Percentiles rank a stretch among this genome's conserved stretches.
Conservation (phyloP, 1,140 invertebrate genomes). For the Hycleus cichorii region DNA sequence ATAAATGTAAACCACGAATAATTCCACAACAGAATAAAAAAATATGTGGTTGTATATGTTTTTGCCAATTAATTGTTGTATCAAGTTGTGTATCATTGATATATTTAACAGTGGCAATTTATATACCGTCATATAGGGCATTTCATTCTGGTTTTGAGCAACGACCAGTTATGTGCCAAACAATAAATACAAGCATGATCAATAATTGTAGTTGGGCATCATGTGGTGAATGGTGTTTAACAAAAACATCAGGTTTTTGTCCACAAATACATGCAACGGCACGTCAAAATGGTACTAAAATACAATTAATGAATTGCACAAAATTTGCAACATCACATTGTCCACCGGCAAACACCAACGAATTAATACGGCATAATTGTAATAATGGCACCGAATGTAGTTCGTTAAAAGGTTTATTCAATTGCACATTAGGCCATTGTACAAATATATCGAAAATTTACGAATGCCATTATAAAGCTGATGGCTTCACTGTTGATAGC, state of each 20-base stretch:
- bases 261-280: constrained; percentile 82
- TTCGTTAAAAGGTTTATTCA: constrained; percentile 76
- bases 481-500: constrained; percentile 70
- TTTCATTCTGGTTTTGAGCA: constrained; percentile 74
- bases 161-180: constrained; percentile 82
- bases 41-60: constrained; percentile 84
- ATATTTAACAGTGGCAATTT: constrained; percentile 80
- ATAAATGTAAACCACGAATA: constrained; percentile 43
- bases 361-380: constrained; percentile 60
- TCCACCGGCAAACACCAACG: constrained; percentile 30
- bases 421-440: constrained; percentile 73
- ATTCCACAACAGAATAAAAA: constrained; percentile 78
- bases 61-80: constrained; percentile 84
- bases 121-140: constrained; percentile 76
- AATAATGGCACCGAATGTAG: constrained; percentile 81
- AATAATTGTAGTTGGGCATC: constrained; percentile 81
- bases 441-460: constrained; percentile 83
- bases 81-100: constrained; percentile 80
- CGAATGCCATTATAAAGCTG: constrained; percentile 74
- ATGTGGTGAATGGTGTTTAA: constrained; percentile 86
- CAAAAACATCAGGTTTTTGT: constrained; percentile 79
- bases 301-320: constrained; percentile 70
- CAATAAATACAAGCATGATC: constrained; percentile 66
- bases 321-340: constrained; percentile 76
- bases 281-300: constrained; percentile 68